Evolutionary conservation across 2,113 vertebrate species (phyloP), one percentile per base, ranked within the genome.

Genomic region (Tenrec ecaudatus): DNA sequence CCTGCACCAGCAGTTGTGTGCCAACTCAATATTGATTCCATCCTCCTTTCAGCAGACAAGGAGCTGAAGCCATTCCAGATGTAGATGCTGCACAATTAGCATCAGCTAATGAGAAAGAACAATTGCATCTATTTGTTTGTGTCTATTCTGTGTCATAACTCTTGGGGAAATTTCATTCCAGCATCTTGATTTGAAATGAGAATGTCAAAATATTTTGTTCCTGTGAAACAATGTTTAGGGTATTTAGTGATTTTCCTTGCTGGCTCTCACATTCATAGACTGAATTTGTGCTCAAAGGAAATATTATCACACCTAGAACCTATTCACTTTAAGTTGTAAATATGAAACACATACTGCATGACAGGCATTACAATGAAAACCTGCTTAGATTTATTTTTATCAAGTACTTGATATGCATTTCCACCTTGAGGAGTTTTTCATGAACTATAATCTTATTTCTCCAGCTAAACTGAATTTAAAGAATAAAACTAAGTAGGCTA

Each of bases 191-290:
- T 25, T 53, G 66, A 94, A 95, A 64, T 62, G 12, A 78, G 93
- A 95, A 33, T 38, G 76, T 79, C 82, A 91, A 95, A 88, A 88
- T 83, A 85, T 91, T 93, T 82, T 53, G 71, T n/a, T 6, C 7
- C 25, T 17, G 3, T 33, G 33, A 77, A 83, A 77, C 84, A 57
- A 40, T 22, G 53, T 43, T 83, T 68, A 57, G 43, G 27, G 68
- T 69, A 78, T 66, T 86, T 81, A 64, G 87, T 53, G 40, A 40
- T 94, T 84, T 47, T 86, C 22, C 60, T 57, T 83, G 1, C 43
- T 25, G 27, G 1, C 66, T 94, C 91, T 94, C 84, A 81, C 86
- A 93, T 95, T 86, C 19, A 92, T 36, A 82, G 97, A 93, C 90
- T 71, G 68, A 0, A 43, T 75, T 93, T 88, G 69, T 77, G 57